Conservation (phyloP, 2,113 vertebrate genomes). For the Corythaeola cristata region DNA sequence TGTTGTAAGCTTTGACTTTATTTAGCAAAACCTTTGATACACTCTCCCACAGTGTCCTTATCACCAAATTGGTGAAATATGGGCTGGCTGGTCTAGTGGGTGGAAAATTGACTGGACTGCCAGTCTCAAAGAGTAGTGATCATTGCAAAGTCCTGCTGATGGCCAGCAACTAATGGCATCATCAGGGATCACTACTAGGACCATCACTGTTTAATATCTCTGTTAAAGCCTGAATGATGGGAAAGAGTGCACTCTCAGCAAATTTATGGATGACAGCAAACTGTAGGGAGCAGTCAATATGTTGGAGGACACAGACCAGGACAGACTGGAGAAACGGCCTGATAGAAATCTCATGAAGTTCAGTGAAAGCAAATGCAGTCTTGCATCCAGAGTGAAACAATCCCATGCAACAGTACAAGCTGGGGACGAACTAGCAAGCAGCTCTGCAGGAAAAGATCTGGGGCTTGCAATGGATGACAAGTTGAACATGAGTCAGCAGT, state of each 20-base stretch:
- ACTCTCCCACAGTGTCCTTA: neutral
- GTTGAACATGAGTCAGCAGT: neutral
- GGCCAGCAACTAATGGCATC: neutral
- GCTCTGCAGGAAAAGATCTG: neutral
- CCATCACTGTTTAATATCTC: neutral
- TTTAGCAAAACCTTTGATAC: neutral
- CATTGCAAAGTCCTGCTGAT: neutral
- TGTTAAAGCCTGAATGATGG: neutral
- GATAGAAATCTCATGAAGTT: neutral
- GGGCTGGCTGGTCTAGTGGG: neutral
- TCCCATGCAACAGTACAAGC: neutral
- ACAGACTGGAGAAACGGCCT: neutral
- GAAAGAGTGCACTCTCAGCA: neutral
- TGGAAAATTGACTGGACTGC: neutral
- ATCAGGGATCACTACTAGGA: neutral
- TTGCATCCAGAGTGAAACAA: neutral
- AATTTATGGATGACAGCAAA: neutral
- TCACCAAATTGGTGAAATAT: accelerated
- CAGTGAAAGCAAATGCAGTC: neutral
- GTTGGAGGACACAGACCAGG: neutral
- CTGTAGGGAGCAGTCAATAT: neutral
- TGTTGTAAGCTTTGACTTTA: neutral
- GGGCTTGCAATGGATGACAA: neutral
- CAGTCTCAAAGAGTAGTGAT: neutral
- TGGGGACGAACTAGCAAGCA: neutral